Percentiles rank a stretch among this genome's conserved stretches.
These are phyloP conservation scores for Sweltsa coloradensis DNA, from an alignment of 1,140 invertebrate genomes.

Conservation along the genomic window DNA sequence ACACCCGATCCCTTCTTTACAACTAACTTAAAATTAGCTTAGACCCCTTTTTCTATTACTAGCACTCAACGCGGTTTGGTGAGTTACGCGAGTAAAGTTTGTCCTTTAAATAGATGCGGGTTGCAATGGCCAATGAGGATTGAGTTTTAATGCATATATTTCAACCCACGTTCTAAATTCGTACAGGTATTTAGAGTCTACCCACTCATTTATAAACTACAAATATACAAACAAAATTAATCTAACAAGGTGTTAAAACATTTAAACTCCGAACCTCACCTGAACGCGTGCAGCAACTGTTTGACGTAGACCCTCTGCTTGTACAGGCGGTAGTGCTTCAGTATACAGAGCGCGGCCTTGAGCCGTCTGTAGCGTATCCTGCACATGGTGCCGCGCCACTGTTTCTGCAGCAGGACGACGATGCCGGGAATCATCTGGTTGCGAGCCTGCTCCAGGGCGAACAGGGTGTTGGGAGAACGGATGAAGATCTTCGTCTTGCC, in stretches of 20 bases:
- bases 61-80: too few species aligned
- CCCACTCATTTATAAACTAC: slow-evolving; percentile 50
- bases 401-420: slow-evolving; percentile 85
- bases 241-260: slow-evolving; percentile 9
- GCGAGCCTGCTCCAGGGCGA: slow-evolving; percentile 66
- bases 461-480: slow-evolving; percentile 77
- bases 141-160: too few species aligned
- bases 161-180: too few species aligned
- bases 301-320: slow-evolving; percentile 70
- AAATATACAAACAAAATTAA: slow-evolving; percentile 11
- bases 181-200: too few species aligned
- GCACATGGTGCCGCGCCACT: slow-evolving; percentile 75
- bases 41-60: too few species aligned
- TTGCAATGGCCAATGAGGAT: too few species aligned
- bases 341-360: slow-evolving; percentile 71
- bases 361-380: slow-evolving; percentile 69
- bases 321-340: slow-evolving; percentile 71
- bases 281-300: slow-evolving; percentile 50
- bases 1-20: too few species aligned
- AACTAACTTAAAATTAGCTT: too few species aligned
- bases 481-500: slow-evolving; percentile 94
- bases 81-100: too few species aligned
- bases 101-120: too few species aligned
- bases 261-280: slow-evolving; percentile 23
- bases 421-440: slow-evolving; percentile 77